These are phyloP conservation scores for Pleuronectes platessa DNA, from an alignment of 2,113 vertebrate genomes.

Conservation along the genomic window DNA sequence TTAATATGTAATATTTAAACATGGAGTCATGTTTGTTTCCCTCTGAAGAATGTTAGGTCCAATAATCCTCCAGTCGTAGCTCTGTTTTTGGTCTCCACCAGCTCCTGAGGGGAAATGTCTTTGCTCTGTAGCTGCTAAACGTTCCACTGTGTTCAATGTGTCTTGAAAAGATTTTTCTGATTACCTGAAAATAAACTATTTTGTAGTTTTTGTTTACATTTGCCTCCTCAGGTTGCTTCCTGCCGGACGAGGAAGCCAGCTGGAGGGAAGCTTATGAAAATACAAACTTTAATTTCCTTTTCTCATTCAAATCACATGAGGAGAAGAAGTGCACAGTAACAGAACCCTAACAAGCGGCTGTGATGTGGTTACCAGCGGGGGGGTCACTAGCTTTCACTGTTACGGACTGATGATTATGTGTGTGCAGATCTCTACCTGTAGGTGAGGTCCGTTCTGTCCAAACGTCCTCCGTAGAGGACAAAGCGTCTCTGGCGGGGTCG, in stretches of 20 bases:
- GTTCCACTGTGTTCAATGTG: neutral
- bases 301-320: too few species aligned
- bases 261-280: too few species aligned
- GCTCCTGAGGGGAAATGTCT: neutral
- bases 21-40: neutral
- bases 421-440: constrained; percentile 85
- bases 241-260: neutral
- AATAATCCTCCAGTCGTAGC: neutral
- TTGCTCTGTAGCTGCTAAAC: neutral
- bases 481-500: constrained; percentile 88
- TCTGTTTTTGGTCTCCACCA: neutral
- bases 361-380: neutral
- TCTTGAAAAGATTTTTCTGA: neutral
- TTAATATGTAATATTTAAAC: neutral
- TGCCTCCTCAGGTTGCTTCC: neutral
- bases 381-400: neutral
- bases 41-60: neutral
- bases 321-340: neutral
- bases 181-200: too few species aligned
- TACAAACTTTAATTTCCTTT: too few species aligned
- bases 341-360: neutral
- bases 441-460: constrained; percentile 90
- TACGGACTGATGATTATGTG: neutral
- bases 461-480: constrained; percentile 87
- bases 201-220: too few species aligned